These are phyloP conservation scores for Centropristis striata DNA, from an alignment of 2,113 vertebrate species.

Conservation along the genomic window DNA sequence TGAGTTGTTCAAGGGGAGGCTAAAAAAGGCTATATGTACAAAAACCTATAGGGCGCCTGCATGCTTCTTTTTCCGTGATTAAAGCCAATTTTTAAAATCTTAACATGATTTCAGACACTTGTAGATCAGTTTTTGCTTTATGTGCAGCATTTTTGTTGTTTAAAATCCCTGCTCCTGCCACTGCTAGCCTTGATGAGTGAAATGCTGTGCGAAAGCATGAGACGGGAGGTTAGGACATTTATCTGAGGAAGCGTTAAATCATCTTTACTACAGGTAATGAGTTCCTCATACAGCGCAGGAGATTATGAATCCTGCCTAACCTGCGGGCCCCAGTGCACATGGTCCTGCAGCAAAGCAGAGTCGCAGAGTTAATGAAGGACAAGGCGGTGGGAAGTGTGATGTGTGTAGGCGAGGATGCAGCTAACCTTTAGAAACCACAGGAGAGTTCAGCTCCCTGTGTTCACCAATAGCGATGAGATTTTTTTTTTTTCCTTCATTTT, in stretches of 20 bases:
- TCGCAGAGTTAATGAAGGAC: conserved; percentile 55
- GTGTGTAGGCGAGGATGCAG: conserved; percentile 42
- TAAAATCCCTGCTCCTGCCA: neutral
- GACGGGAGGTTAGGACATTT: conserved; percentile 1
- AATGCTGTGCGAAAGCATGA: conserved; percentile 13
- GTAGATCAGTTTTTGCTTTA: conserved; percentile 1
- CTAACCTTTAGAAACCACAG: conserved; percentile 81
- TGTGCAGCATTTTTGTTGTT: neutral
- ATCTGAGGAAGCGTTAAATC: conserved; percentile 35
- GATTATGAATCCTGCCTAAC: conserved; percentile 30
- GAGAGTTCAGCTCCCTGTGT: conserved; percentile 68
- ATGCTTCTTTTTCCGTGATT: conserved; percentile 19
- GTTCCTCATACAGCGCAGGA: conserved; percentile 6
- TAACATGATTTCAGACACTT: neutral
- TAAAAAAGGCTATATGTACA: conserved; percentile 47
- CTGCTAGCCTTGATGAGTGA: neutral
- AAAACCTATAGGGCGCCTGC: conserved; percentile 18
- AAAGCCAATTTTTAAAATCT: neutral
- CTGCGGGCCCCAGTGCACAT: conserved; percentile 15
- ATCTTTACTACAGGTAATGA: conserved; percentile 25
- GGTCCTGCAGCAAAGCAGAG: conserved; percentile 14
- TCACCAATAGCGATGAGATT: conserved; percentile 42
- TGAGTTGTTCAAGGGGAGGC: conserved; percentile 57
- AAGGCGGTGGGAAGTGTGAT: conserved; percentile 17
- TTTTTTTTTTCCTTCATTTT: neutral